A percentile compares a stretch with the other conserved stretches of the same genome.
phyloP scores from a whole-genome alignment of 2,888 invertebrate species.

The Morpho achilles region DNA sequence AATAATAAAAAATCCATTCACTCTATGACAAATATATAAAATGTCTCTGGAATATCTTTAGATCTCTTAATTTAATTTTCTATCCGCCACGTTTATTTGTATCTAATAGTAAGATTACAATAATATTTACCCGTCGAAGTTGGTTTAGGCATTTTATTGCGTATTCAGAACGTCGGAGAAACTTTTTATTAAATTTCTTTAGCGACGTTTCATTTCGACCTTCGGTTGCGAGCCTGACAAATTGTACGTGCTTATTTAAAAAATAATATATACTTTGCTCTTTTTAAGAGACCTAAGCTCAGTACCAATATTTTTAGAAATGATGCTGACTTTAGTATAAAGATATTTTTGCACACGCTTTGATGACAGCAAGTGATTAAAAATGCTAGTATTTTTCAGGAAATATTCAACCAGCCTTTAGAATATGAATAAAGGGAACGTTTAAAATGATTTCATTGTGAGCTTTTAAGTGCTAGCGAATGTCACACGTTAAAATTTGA shows the following conservation, averaged over 20 bases:
- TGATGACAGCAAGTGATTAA: too few relatives aligned
- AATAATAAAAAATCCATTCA: too few relatives aligned
- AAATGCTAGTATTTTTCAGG: too few relatives aligned
- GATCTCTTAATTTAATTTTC: too few relatives aligned
- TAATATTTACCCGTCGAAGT: constrained; percentile 20
- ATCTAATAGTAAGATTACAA: constrained; percentile 9
- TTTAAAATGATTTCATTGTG: neutral
- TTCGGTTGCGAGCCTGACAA: constrained; percentile 20
- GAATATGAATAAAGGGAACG: too few relatives aligned
- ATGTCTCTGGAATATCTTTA: too few relatives aligned
- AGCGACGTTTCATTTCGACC: constrained; percentile 25
- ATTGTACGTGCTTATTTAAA: constrained; percentile 24
- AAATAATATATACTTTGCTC: neutral
- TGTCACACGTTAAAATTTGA: constrained; percentile 7
- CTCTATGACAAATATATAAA: too few relatives aligned
- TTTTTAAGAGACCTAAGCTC: too few relatives aligned
- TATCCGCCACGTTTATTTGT: neutral
- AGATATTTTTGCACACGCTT: too few relatives aligned
- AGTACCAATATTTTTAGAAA: too few relatives aligned
- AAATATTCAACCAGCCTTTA: too few relatives aligned
- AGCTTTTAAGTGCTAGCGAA: neutral
- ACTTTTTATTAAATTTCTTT: constrained; percentile 31
- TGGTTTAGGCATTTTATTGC: constrained; percentile 20
- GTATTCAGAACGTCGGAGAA: constrained; percentile 26
- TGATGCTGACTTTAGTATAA: too few relatives aligned